Evolutionary conservation across 64 coral and sea anemone genomes (phyloP).

Genomic region (Actinia tenebrosa): DNA sequence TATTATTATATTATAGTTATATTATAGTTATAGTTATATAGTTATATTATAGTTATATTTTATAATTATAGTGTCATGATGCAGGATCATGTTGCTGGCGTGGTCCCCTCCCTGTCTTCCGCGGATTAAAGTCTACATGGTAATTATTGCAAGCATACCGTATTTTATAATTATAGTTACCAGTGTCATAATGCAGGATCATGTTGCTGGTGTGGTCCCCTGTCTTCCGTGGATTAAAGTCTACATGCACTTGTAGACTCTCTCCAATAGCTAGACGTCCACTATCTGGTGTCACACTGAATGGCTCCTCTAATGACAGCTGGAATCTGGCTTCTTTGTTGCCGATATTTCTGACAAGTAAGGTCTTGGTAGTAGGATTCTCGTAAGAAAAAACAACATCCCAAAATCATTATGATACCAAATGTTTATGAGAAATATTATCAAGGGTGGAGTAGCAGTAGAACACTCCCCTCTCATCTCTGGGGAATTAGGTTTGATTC

Average conservation of each 20-base stretch:
- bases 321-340: constrained; percentile 89
- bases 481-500: too few species aligned
- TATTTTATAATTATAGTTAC: constrained; percentile 28
- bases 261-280: constrained; percentile 83
- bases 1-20: too few species aligned
- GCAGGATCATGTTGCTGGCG: too few species aligned
- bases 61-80: too few species aligned
- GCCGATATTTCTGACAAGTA: constrained; percentile 94
- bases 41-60: too few species aligned
- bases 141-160: too few species aligned
- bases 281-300: constrained; percentile 85
- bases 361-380: constrained; percentile 78
- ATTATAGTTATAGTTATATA: too few species aligned
- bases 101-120: too few species aligned
- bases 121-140: too few species aligned
- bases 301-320: constrained; percentile 75
- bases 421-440: too few species aligned
- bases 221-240: constrained; percentile 81
- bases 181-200: constrained; percentile 96
- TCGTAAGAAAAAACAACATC: not conserved
- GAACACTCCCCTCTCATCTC: too few species aligned
- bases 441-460: too few species aligned
- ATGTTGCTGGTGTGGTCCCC: constrained; percentile 83
- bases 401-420: not conserved
- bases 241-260: constrained; percentile 89